These are phyloP conservation scores for Gymnocheta viridis DNA, from an alignment of 2,888 invertebrate genomes.

Conservation along the genomic window DNA sequence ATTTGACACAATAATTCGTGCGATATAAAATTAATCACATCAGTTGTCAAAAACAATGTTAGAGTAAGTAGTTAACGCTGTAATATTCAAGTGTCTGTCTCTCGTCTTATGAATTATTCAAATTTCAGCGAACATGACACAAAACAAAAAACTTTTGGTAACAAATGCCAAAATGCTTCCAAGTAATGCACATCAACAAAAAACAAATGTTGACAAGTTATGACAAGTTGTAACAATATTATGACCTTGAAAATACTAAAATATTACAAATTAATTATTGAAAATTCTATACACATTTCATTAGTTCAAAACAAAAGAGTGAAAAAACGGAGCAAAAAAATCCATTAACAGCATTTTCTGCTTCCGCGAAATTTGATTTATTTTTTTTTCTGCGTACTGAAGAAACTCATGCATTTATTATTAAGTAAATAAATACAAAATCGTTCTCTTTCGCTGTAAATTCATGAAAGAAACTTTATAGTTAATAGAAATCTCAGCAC, in stretches of 20 bases:
- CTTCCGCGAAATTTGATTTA: not conserved
- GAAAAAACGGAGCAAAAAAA: not conserved
- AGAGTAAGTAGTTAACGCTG: slow-evolving; percentile 4
- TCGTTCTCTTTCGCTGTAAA: not conserved
- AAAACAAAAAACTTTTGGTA: not conserved
- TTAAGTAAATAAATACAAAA: not conserved
- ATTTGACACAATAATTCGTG: not conserved
- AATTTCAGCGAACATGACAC: not conserved
- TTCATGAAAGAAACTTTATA: not conserved
- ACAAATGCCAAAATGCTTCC: not conserved
- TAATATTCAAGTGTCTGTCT: not conserved
- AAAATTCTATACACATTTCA: not conserved
- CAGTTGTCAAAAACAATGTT: not conserved
- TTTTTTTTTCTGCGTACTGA: not conserved
- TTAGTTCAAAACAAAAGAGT: not conserved
- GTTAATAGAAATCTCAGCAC: slow-evolving; percentile 8
- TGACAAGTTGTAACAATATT: not conserved
- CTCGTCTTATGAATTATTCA: not conserved
- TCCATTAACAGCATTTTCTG: not conserved
- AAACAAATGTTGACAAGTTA: not conserved
- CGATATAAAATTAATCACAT: not conserved
- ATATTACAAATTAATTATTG: not conserved
- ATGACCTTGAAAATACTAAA: not conserved
- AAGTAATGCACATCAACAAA: not conserved
- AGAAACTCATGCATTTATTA: not conserved